These are phyloP conservation scores for Puffinus mauretanicus DNA, from an alignment of 2,113 vertebrate genomes.

Conservation along the genomic window DNA sequence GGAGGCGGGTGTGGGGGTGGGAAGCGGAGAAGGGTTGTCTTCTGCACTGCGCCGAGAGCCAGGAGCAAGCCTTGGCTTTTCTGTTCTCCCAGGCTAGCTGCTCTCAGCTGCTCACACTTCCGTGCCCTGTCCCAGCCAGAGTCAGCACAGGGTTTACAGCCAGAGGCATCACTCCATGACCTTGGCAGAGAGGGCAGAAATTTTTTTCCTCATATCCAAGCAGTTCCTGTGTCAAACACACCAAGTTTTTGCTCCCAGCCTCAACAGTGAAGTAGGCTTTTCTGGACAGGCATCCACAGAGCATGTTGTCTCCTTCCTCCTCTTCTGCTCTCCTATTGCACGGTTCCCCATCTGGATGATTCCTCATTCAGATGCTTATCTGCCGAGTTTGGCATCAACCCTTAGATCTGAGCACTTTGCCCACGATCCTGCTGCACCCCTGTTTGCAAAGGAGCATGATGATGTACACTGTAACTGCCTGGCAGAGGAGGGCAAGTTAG, in stretches of 20 bases:
- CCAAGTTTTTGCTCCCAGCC: background rate
- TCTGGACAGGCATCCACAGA: background rate
- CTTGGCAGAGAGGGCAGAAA: background rate
- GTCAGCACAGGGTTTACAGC: background rate
- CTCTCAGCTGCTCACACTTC: background rate
- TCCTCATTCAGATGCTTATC: slow-evolving; percentile 35
- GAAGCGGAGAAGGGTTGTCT: background rate
- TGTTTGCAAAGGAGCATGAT: slow-evolving; percentile 22
- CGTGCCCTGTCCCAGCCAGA: background rate
- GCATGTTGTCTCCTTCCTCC: background rate
- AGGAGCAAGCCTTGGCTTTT: background rate
- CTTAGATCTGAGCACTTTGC: background rate
- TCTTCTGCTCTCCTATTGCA: background rate
- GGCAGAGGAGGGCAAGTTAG: slow-evolving; percentile 31
- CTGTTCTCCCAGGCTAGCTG: background rate
- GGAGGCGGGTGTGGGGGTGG: background rate
- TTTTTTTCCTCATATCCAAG: background rate
- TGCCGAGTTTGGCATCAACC: background rate
- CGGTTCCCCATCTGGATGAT: background rate
- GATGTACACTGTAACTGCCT: background rate
- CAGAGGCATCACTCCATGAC: background rate
- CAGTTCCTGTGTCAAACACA: background rate
- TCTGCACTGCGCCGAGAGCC: background rate
- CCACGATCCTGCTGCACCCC: slow-evolving; percentile 15
- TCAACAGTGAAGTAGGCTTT: background rate